Evolutionary conservation across 2,888 invertebrate species (phyloP).

Genomic region (Bursaphelenchus okinawaensis): DNA sequence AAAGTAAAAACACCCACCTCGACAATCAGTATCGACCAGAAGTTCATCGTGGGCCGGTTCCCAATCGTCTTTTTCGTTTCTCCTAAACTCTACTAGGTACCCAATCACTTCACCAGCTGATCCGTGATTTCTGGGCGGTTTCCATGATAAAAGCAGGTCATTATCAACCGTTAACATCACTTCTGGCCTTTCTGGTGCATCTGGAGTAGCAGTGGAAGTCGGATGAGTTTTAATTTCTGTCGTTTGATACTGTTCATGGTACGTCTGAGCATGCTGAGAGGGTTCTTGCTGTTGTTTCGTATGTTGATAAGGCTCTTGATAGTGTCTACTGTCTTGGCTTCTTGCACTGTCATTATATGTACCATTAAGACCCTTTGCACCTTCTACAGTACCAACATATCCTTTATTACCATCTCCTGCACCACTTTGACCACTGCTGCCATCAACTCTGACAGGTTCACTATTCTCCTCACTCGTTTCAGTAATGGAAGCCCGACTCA

Average conservation of each 20-base stretch:
- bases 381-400: too few relatives aligned
- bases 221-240: not conserved
- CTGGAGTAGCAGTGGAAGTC: not conserved
- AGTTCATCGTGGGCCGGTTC: conserved; percentile 51
- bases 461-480: conserved; percentile 13
- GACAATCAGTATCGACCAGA: conserved; percentile 46
- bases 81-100: conserved; percentile 51
- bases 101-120: conserved; percentile 44
- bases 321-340: too few relatives aligned
- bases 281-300: too few relatives aligned
- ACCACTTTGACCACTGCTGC: too few relatives aligned
- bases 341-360: too few relatives aligned
- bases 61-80: conserved; percentile 49
- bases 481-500: conserved; percentile 29
- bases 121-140: conserved; percentile 39
- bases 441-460: too few relatives aligned
- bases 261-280: too few relatives aligned
- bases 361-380: too few relatives aligned
- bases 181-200: conserved; percentile 2
- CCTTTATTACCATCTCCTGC: too few relatives aligned
- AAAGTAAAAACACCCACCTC: conserved; percentile 42
- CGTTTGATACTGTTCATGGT: conserved; percentile 20
- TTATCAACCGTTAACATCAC: conserved; percentile 5
- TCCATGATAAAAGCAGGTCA: conserved; percentile 34
- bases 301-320: too few relatives aligned